Evolutionary conservation across 1,140 invertebrate species (phyloP).

Genomic region (Trachelipus rathkii): DNA sequence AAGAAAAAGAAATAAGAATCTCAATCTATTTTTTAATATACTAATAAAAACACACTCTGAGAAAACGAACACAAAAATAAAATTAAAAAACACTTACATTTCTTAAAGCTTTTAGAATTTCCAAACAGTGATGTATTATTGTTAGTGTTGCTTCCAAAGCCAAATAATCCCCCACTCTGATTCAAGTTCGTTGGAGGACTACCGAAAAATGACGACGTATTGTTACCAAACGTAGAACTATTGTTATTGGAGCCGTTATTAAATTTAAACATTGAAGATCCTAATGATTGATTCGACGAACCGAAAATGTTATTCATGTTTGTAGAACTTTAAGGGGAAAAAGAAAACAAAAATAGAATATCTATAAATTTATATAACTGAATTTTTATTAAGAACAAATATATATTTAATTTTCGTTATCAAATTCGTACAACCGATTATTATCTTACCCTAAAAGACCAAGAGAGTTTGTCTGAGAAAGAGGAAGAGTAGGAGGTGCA

Average conservation of each 20-base stretch:
- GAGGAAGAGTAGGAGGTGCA: constrained; percentile 13
- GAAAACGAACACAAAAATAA: no score
- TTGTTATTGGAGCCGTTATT: not conserved
- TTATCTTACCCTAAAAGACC: constrained; percentile 1
- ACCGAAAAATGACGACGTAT: not conserved
- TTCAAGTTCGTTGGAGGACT: not conserved
- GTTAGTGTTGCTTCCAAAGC: not conserved
- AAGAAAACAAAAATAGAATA: not conserved
- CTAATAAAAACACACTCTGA: no score
- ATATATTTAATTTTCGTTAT: no score
- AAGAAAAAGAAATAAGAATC: no score
- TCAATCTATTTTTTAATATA: no score
- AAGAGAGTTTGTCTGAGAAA: not conserved
- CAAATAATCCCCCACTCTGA: not conserved
- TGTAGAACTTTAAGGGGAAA: not conserved
- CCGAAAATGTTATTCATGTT: not conserved
- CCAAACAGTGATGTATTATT: not conserved
- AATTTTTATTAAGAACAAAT: not conserved
- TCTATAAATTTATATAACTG: not conserved
- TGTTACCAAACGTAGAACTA: not conserved
- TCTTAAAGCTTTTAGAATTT: not conserved
- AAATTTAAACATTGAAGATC: not conserved
- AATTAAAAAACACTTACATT: not conserved
- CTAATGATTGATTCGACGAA: not conserved
- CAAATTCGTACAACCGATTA: not conserved